Conservation (phyloP, 2,888 invertebrate species). For the Lasioglossum vierecki region DNA sequence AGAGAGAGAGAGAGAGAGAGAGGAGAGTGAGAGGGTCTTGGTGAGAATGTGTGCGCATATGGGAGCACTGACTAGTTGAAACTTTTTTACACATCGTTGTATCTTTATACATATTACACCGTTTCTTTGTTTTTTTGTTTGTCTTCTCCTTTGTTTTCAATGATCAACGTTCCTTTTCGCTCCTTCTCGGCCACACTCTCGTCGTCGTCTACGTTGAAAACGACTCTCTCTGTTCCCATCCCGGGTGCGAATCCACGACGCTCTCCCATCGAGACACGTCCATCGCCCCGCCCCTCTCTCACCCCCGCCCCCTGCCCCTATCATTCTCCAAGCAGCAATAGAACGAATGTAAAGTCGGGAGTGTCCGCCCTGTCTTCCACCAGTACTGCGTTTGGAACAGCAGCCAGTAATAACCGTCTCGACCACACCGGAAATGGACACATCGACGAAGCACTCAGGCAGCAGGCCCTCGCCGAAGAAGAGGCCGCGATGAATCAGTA, state of each 20-base stretch:
- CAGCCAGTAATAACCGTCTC: conserved; percentile 90
- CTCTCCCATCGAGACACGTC: conserved; percentile 61
- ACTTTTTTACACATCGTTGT: conserved; percentile 66
- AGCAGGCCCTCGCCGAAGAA: conserved; percentile 96
- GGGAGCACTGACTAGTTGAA: conserved; percentile 55
- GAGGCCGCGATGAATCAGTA: conserved; percentile 98
- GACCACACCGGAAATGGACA: conserved; percentile 88
- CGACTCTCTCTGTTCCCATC: conserved; percentile 56
- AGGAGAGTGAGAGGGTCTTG: not conserved
- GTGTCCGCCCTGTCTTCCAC: conserved; percentile 95
- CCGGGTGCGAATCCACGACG: conserved; percentile 51
- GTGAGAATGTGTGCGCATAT: conserved; percentile 20
- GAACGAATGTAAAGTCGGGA: conserved; percentile 95
- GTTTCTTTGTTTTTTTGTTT: conserved; percentile 82
- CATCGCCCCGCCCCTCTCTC: conserved; percentile 43
- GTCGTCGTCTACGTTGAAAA: conserved; percentile 57
- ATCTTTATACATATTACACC: conserved; percentile 83
- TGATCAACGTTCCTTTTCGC: conserved; percentile 79
- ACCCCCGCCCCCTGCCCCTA: conserved; percentile 57
- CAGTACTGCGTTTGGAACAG: conserved; percentile 94
- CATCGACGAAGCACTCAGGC: conserved; percentile 93
- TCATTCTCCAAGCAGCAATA: conserved; percentile 87
- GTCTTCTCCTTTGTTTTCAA: conserved; percentile 83
- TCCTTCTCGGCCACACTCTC: conserved; percentile 68
- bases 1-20: not conserved